Evolutionary conservation across 1,140 invertebrate species (phyloP).

Genomic region (Octopus bimaculoides): DNA sequence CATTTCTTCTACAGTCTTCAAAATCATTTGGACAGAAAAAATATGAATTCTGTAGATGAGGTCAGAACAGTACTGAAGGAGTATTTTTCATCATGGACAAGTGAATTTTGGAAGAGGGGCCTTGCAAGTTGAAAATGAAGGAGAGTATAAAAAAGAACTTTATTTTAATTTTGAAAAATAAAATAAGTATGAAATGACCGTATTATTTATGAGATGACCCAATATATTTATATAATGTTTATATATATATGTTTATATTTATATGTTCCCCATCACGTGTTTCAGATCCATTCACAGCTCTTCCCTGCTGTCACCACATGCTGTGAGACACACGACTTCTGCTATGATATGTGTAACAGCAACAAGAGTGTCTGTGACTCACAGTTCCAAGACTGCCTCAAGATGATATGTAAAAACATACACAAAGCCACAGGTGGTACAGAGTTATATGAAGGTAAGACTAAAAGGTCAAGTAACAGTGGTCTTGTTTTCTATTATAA

Average conservation of each 20-base stretch:
- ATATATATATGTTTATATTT: conserved; percentile 2
- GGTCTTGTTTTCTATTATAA: not conserved
- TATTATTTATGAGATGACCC: no score
- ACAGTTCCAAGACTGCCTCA: conserved; percentile 81
- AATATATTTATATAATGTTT: not conserved
- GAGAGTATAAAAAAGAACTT: no score
- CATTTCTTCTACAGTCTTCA: no score
- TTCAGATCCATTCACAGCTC: conserved; percentile 72
- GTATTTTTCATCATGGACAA: no score
- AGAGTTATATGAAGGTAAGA: conserved; percentile 24
- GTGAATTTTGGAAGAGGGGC: no score
- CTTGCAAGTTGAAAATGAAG: no score
- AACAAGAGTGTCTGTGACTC: conserved; percentile 84
- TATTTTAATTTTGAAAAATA: no score
- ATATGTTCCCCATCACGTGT: conserved; percentile 26
- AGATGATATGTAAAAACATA: conserved; percentile 72
- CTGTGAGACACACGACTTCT: conserved; percentile 82
- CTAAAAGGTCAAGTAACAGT: not conserved
- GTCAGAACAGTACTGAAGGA: no score
- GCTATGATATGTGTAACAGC: conserved; percentile 83
- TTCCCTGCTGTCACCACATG: conserved; percentile 81
- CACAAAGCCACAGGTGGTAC: conserved; percentile 23
- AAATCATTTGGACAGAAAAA: no score
- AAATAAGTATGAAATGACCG: no score
- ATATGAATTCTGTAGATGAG: no score